Base-by-base conservation (phyloP, 2,888 invertebrate species). In the Byasa hedistus region DNA sequence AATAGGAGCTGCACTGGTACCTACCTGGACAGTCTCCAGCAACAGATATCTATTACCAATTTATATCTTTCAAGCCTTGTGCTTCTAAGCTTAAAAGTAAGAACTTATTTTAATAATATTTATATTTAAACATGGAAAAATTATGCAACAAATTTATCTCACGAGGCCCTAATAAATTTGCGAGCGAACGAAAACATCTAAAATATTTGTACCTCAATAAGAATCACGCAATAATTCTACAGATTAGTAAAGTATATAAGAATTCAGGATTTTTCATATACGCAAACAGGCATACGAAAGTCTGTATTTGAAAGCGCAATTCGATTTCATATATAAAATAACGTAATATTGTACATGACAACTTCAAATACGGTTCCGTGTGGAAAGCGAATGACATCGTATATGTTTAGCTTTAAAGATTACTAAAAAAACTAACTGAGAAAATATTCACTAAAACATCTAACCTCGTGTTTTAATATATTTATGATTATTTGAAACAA, bases 261-360 rank as follows among this genome's bases (percentile, higher is more conserved):
- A 48, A 48, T n/a, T 48, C 4, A n/a, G 1, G n/a, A 44, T 44
- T 1, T n/a, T 48, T 48, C 19, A 48, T 2, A 12, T 5, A 48
- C 19, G 48, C 19, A 48, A 4, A 3, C n/a, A 48, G 8, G n/a
- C n/a, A 19, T n/a, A 39, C 39, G n/a, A 48, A 48, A n/a, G 4
- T 48, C n/a, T 48, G 48, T 48, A n/a, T 48, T 48, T 48, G n/a
- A 48, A 48, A 48, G 48, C 48, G 48, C 19, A 48, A 48, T 48
- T 48, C 48, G 19, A n/a, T 48, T 48, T 48, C 48, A 19, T 19
- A 48, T 7, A 48, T 48, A n/a, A n/a, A 48, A 48, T n/a, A 7
- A 48, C 19, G 7, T 48, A 48, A 48, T n/a, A 48, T 48, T 48
- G 48, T 2, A 3, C 8, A 48, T n/a, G 48, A 48, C 48, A n/a